These are phyloP conservation scores for Drosophila kanapiae DNA, from an alignment of 1,140 invertebrate species.

Conservation along the genomic window DNA sequence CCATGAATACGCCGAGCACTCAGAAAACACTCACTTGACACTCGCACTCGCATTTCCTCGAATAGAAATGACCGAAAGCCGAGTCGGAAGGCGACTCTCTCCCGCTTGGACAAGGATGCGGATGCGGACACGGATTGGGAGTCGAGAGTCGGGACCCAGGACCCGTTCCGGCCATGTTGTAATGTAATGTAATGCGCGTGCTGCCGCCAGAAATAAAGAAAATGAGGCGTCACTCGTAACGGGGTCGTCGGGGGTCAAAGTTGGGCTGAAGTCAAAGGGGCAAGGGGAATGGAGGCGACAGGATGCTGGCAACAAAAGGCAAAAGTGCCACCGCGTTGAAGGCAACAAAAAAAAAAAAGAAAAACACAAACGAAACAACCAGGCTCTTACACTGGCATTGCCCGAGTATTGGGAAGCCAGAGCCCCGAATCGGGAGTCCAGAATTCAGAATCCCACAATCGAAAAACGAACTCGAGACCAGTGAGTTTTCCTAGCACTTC, in stretches of 20 bases:
- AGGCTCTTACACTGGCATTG: constrained; percentile 8
- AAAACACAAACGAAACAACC: constrained; percentile 51
- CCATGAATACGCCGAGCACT: constrained; percentile 64
- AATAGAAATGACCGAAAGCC: constrained; percentile 39
- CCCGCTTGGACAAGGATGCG: constrained; percentile 1
- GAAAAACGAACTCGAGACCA: constrained; percentile 55
- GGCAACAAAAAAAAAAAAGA: constrained; percentile 29
- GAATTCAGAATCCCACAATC: constrained; percentile 15
- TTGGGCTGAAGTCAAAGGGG: not conserved
- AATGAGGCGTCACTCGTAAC: constrained; percentile 50
- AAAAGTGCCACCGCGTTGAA: constrained; percentile 41
- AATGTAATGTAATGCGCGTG: constrained; percentile 80
- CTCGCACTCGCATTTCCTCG: constrained; percentile 26
- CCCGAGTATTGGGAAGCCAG: constrained; percentile 14
- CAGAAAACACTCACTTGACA: constrained; percentile 62
- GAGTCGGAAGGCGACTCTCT: constrained; percentile 34
- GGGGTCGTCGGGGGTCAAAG: constrained; percentile 12
- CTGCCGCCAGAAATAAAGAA: constrained; percentile 53
- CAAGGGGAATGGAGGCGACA: not conserved
- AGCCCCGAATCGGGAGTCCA: constrained; percentile 2
- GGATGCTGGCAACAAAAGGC: constrained; percentile 57
- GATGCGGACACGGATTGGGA: constrained; percentile 28
- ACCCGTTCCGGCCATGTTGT: constrained; percentile 54
- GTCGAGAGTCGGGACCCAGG: constrained; percentile 45
- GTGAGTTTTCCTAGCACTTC: constrained; percentile 19